Conservation (phyloP, 2,113 vertebrate genomes). For the Petaurus breviceps region DNA sequence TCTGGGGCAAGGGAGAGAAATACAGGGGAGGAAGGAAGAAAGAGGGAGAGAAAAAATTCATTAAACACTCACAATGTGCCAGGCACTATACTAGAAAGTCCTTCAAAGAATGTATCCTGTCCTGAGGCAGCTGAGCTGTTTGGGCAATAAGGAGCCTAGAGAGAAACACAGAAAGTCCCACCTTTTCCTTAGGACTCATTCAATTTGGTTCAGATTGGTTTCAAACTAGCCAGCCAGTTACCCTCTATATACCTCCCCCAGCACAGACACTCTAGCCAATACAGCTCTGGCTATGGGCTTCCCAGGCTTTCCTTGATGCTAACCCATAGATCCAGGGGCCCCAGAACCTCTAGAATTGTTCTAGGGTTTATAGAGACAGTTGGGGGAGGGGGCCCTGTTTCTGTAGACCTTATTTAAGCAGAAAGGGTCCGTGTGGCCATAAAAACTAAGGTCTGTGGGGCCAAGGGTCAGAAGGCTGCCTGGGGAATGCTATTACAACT, state of each 20-base stretch:
- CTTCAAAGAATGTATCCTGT: neutral
- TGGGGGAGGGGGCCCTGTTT: neutral
- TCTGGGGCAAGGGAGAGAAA: neutral
- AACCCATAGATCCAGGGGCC: neutral
- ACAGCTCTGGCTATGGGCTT: neutral
- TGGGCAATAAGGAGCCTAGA: neutral
- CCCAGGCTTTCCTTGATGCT: constrained; percentile 14
- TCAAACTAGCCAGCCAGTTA: neutral
- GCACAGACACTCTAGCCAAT: neutral
- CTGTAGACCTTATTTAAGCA: neutral
- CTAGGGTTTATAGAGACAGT: neutral
- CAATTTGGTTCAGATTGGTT: neutral
- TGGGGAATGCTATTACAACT: neutral
- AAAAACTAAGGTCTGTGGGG: neutral
- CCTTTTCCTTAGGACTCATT: neutral
- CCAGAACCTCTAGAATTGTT: neutral
- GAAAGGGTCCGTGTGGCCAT: neutral
- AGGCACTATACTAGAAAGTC: neutral
- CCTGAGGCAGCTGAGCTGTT: neutral
- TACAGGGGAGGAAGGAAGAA: neutral
- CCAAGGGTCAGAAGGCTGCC: neutral
- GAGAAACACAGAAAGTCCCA: neutral
- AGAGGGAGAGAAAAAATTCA: neutral
- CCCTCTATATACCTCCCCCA: neutral
- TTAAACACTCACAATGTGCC: neutral